A percentile compares a stretch with the other conserved stretches of the same genome.
phyloP scores from a whole-genome alignment of 2,888 invertebrate species.

The Microchrysa polita region DNA sequence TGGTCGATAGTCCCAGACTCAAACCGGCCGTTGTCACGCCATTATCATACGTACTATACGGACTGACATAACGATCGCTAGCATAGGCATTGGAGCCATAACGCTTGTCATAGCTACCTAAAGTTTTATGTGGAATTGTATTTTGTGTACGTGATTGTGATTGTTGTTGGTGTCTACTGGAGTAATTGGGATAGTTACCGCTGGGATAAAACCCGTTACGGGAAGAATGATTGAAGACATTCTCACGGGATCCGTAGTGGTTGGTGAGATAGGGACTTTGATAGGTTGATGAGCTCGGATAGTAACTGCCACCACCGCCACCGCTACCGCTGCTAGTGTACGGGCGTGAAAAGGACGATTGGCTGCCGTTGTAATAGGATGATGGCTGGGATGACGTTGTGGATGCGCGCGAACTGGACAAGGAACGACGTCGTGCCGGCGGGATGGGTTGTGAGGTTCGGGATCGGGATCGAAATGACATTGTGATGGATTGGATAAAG shows the following conservation, averaged over 20 bases:
- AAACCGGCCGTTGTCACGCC: constrained; percentile 64
- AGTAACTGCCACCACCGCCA: constrained; percentile 54
- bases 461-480: constrained; percentile 64
- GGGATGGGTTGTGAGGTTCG: constrained; percentile 63
- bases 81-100: constrained; percentile 57
- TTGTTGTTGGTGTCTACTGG: constrained; percentile 3
- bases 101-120: constrained; percentile 52
- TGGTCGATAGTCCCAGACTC: constrained; percentile 55
- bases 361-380: constrained; percentile 53
- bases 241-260: constrained; percentile 61
- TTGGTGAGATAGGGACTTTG: constrained; percentile 61
- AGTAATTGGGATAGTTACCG: constrained; percentile 52
- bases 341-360: constrained; percentile 57
- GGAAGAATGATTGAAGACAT: constrained; percentile 57
- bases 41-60: constrained; percentile 63
- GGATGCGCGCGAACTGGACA: constrained; percentile 66
- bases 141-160: constrained; percentile 39
- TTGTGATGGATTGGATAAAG: constrained; percentile 48
- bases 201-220: constrained; percentile 56
- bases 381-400: constrained; percentile 54
- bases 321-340: constrained; percentile 53
- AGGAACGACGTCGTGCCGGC: constrained; percentile 65
- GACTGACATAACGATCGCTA: constrained; percentile 62
- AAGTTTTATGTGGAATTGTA: constrained; percentile 46
- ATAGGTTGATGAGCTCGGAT: constrained; percentile 57